phyloP scores from a whole-genome alignment of 2,113 vertebrate species.

The Leucopsar rothschildi region DNA sequence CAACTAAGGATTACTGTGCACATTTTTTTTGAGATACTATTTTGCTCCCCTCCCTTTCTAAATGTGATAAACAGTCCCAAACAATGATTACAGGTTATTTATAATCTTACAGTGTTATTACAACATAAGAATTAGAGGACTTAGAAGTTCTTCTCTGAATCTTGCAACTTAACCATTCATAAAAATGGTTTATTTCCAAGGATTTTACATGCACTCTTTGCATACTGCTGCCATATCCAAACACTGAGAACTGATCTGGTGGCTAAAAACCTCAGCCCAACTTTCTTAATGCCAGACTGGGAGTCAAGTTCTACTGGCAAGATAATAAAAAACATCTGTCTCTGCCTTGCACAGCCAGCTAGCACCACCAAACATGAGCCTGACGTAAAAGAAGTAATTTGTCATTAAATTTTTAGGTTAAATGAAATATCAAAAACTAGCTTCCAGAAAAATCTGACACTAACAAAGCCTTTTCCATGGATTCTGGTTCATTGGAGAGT shows the following conservation, averaged over 20 bases:
- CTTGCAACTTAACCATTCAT: background rate
- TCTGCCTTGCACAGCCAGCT: background rate
- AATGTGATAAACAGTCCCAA: background rate
- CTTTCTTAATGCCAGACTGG: background rate
- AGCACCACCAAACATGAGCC: background rate
- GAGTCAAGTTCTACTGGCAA: background rate
- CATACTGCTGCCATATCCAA: background rate
- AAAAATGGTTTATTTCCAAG: background rate
- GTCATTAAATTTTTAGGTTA: background rate
- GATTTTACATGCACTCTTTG: background rate
- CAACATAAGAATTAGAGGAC: background rate
- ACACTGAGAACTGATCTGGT: background rate
- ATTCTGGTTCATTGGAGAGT: background rate
- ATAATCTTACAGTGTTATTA: background rate
- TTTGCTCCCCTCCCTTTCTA: background rate
- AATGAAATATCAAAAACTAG: background rate
- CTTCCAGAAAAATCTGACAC: background rate
- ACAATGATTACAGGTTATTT: background rate
- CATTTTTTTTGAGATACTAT: background rate
- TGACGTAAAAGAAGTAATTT: background rate
- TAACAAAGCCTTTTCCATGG: background rate
- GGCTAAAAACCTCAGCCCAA: background rate
- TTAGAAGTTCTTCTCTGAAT: background rate
- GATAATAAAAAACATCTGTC: background rate
- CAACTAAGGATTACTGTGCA: background rate